Conservation (phyloP, 2,797 vertebrate genomes). For the Chaetophractus vellerosus region DNA sequence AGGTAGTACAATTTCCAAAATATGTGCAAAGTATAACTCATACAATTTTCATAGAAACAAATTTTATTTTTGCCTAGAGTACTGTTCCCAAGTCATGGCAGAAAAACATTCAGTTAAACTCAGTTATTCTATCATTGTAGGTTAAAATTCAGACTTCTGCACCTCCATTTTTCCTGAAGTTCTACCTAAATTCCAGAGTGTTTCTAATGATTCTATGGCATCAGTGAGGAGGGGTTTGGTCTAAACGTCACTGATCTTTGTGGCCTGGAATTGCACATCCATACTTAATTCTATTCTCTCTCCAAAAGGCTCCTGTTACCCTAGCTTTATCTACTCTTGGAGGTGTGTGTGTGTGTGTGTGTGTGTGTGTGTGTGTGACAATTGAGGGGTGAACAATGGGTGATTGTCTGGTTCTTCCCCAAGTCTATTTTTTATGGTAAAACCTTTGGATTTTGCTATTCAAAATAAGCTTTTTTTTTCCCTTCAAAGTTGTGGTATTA, state of each 20-base stretch:
- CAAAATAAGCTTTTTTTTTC: neutral
- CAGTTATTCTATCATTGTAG: neutral
- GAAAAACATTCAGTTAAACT: constrained; percentile 20
- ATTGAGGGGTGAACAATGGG: neutral
- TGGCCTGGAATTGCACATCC: neutral
- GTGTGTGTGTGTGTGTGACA: no score
- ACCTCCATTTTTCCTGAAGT: neutral
- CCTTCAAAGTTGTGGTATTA: neutral
- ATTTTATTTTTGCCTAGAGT: constrained; percentile 5
- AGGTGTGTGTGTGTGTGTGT: no score
- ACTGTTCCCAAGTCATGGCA: neutral
- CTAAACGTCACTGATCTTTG: neutral
- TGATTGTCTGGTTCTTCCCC: neutral
- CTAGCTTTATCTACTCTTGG: neutral
- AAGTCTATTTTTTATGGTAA: neutral
- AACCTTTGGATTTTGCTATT: neutral
- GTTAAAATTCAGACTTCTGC: neutral
- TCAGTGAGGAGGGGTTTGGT: neutral
- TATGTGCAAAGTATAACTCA: neutral
- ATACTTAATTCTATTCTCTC: neutral
- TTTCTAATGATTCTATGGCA: neutral
- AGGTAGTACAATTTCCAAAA: neutral
- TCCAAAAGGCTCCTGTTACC: neutral
- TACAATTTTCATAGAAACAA: neutral
- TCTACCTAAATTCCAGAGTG: neutral